Conservation (phyloP, 2,888 invertebrate genomes). For the Tortricodes alternella region DNA sequence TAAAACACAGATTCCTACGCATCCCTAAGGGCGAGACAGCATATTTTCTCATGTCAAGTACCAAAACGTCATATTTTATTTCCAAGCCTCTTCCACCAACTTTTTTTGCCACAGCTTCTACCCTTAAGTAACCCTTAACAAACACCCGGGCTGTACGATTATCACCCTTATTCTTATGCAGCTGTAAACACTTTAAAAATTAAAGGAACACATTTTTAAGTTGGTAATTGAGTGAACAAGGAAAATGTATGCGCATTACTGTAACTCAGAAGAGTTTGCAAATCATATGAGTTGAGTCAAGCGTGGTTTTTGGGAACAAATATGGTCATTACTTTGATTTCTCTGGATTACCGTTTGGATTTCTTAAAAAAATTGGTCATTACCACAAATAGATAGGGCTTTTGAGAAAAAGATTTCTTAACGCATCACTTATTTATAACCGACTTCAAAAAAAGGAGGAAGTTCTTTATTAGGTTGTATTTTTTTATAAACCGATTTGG, state of each 20-base stretch:
- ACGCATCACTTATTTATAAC: too few species aligned
- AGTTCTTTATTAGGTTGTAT: too few species aligned
- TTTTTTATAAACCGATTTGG: too few species aligned
- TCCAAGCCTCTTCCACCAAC: constrained; percentile 8
- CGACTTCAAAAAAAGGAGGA: too few species aligned
- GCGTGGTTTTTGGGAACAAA: constrained; percentile 5
- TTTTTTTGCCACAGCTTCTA: constrained; percentile 10
- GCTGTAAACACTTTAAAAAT: not conserved
- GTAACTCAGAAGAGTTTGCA: constrained; percentile 7
- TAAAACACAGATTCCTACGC: constrained; percentile 18
- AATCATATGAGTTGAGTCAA: constrained; percentile 14
- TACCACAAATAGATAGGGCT: too few species aligned
- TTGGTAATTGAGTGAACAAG: constrained; percentile 1
- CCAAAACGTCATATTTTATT: constrained; percentile 25
- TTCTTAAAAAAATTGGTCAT: not conserved
- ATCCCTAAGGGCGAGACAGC: constrained; percentile 11
- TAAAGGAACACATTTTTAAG: not conserved
- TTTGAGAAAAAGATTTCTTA: too few species aligned
- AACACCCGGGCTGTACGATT: not conserved
- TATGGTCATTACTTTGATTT: constrained; percentile 14
- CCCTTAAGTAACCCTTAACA: not conserved
- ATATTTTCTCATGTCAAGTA: constrained; percentile 28
- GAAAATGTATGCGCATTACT: constrained; percentile 2
- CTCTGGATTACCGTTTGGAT: not conserved
- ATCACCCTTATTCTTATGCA: not conserved